Conservation (phyloP, 2,113 vertebrate species). For the Misgurnus mizolepis region DNA sequence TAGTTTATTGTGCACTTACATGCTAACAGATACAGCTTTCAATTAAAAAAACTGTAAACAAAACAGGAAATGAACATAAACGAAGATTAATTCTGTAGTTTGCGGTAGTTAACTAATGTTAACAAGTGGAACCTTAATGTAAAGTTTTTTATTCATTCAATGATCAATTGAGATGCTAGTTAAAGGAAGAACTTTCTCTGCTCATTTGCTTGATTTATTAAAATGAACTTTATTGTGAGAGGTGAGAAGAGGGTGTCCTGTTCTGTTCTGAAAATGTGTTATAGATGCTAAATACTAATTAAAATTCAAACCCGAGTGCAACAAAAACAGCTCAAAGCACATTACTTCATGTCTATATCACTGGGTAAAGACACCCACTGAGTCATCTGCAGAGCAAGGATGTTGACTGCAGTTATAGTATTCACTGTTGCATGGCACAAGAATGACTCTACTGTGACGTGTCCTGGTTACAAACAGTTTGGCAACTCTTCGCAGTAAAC, state of each 20-base stretch:
- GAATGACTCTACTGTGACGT: slow-evolving; percentile 12
- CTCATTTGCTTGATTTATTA: too few relatives aligned
- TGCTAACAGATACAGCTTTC: too few relatives aligned
- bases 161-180: too few relatives aligned
- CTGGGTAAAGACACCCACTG: not conserved
- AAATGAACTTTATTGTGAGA: not conserved
- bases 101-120: too few relatives aligned
- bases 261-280: not conserved
- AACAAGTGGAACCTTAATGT: too few relatives aligned
- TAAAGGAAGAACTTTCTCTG: too few relatives aligned
- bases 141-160: too few relatives aligned
- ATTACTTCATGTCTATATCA: not conserved
- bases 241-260: not conserved
- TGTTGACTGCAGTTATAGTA: not conserved
- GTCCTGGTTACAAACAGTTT: not conserved
- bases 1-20: too few relatives aligned
- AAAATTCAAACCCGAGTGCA: not conserved
- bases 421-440: not conserved
- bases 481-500: not conserved
- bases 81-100: too few relatives aligned
- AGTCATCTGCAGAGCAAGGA: not conserved
- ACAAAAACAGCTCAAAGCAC: not conserved
- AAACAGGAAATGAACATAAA: too few relatives aligned
- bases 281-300: not conserved
- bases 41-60: too few relatives aligned